Evolutionary conservation across 2,797 vertebrate genomes (phyloP).

Genomic region (Emydoidea blandingii): DNA sequence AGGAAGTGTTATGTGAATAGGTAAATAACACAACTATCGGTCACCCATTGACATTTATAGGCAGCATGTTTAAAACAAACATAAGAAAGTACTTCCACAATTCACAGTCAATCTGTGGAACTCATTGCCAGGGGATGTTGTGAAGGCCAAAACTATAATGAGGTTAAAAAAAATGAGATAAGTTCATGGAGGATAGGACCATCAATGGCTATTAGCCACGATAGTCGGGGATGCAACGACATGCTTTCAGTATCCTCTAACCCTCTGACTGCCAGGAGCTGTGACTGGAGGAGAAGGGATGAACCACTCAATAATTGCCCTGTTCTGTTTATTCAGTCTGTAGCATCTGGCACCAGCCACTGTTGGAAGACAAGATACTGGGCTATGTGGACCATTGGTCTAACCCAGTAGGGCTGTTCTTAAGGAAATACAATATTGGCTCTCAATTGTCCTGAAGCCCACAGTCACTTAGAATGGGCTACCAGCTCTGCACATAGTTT

Average conservation of each 20-base stretch:
- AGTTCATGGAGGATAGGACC: background rate
- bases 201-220: background rate
- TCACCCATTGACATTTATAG: background rate
- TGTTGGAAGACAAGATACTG: background rate
- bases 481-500: slow-evolving; percentile 20
- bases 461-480: background rate
- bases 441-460: background rate
- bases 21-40: too few species aligned
- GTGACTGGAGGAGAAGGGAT: background rate
- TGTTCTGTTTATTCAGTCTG: background rate
- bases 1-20: too few species aligned
- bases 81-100: background rate
- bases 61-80: background rate
- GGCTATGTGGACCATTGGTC: background rate
- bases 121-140: background rate
- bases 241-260: background rate
- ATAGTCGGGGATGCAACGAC: background rate
- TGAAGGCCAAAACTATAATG: background rate
- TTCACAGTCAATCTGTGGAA: background rate
- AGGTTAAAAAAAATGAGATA: background rate
- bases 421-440: background rate
- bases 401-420: background rate
- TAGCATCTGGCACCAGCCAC: background rate
- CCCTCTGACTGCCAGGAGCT: background rate
- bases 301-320: background rate